Conservation (phyloP, 2,113 vertebrate species). For the Ictidomys tridecemlineatus region DNA sequence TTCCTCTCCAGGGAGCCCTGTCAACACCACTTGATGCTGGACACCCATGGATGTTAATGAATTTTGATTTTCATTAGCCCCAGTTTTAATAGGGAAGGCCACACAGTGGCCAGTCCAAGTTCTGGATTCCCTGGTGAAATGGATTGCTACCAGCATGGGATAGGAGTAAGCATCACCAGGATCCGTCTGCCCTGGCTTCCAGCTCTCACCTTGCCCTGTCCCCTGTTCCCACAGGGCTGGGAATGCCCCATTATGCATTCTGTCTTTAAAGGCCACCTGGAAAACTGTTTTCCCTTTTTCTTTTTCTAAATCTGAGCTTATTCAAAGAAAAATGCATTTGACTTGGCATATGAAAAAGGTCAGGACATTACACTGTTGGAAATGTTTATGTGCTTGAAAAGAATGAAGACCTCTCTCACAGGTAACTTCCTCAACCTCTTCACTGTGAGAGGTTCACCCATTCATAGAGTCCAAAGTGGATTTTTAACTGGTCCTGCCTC, state of each 20-base stretch:
- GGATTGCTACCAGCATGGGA: rapidly evolving
- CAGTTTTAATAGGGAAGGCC: background rate
- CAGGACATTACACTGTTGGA: conserved; percentile 9
- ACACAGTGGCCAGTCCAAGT: background rate
- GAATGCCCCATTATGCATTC: background rate
- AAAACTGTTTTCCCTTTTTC: conserved; percentile 9
- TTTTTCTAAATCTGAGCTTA: conserved; percentile 62
- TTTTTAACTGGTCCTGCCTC: background rate
- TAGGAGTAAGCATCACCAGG: background rate
- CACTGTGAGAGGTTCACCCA: background rate
- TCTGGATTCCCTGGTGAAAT: background rate
- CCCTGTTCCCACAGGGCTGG: background rate
- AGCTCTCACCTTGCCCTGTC: background rate
- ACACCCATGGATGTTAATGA: background rate
- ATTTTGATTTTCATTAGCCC: background rate
- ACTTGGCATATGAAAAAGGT: conserved; percentile 60
- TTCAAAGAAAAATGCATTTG: conserved; percentile 62
- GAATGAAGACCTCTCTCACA: background rate
- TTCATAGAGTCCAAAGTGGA: background rate
- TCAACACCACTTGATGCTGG: background rate
- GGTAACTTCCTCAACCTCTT: background rate
- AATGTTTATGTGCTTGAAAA: conserved; percentile 32
- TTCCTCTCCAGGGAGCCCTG: no score
- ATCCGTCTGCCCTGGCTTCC: background rate
- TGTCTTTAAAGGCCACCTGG: conserved; percentile 37